phyloP scores from a whole-genome alignment of 92 coral and sea anemone genomes.

The Zoanthus solanderi region DNA sequence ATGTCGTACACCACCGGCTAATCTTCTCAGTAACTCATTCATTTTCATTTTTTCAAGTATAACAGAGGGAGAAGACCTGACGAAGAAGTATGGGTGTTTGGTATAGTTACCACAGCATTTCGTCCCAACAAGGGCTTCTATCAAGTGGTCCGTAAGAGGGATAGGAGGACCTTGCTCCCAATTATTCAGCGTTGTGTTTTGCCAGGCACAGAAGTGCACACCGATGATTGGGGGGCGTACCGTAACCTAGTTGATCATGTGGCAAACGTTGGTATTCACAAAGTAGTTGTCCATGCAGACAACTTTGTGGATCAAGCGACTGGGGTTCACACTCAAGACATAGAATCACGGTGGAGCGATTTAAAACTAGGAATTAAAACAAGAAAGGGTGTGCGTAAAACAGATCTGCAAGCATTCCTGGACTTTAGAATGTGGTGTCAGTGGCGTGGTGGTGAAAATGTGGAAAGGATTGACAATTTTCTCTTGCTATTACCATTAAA shows the following conservation, averaged over 20 bases:
- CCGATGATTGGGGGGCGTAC: background rate
- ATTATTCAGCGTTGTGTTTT: background rate
- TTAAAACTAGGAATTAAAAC: constrained; percentile 16
- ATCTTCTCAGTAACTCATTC: background rate
- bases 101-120: background rate
- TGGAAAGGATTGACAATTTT: background rate
- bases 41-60: background rate
- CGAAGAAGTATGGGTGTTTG: background rate
- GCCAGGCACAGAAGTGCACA: background rate
- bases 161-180: background rate
- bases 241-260: background rate
- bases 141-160: background rate
- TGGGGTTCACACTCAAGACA: constrained; percentile 43
- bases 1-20: too few relatives aligned
- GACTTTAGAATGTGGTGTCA: constrained; percentile 47
- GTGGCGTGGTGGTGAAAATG: constrained; percentile 28
- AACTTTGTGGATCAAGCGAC: constrained; percentile 49
- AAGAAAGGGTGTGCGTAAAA: constrained; percentile 13
- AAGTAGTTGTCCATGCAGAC: constrained; percentile 18
- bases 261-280: background rate
- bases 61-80: background rate
- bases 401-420: constrained; percentile 42
- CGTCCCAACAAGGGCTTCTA: background rate
- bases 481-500: background rate
- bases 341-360: constrained; percentile 33